phyloP scores from a whole-genome alignment of 1,140 invertebrate species.

The Cyclina sinensis region DNA sequence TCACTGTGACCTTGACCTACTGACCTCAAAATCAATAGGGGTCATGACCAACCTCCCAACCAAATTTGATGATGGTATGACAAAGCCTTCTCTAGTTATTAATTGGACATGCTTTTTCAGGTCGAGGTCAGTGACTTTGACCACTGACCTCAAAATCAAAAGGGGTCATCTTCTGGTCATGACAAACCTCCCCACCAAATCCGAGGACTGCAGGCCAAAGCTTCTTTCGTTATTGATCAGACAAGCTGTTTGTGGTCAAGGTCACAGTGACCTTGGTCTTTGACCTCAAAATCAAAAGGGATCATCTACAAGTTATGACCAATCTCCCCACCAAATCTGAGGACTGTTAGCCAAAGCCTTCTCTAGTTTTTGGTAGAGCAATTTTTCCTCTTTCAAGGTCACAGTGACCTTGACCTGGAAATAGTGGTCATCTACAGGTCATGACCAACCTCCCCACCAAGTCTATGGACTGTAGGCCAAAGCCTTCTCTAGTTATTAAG shows the following conservation, averaged over 20 bases:
- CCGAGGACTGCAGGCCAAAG: too few relatives aligned
- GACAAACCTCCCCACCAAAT: not conserved
- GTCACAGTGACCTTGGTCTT: not conserved
- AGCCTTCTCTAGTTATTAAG: too few relatives aligned
- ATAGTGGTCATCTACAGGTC: too few relatives aligned
- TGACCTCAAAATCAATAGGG: not conserved
- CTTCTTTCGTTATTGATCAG: not conserved
- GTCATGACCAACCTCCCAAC: not conserved
- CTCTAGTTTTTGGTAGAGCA: too few relatives aligned
- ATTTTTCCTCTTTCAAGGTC: too few relatives aligned
- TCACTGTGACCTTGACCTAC: not conserved
- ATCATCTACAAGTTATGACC: not conserved
- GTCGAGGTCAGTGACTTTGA: not conserved
- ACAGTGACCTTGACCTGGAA: too few relatives aligned
- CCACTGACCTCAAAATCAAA: not conserved
- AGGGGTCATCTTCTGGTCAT: not conserved
- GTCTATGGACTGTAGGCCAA: too few relatives aligned
- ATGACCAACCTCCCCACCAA: too few relatives aligned
- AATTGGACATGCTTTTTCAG: not conserved
- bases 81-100: not conserved
- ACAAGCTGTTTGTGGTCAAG: not conserved
- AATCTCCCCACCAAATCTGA: not conserved
- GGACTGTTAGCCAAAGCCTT: too few relatives aligned
- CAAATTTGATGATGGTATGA: not conserved
- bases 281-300: not conserved